These are phyloP conservation scores for Hydropotes inermis DNA, from an alignment of 2,113 vertebrate genomes.

Conservation along the genomic window DNA sequence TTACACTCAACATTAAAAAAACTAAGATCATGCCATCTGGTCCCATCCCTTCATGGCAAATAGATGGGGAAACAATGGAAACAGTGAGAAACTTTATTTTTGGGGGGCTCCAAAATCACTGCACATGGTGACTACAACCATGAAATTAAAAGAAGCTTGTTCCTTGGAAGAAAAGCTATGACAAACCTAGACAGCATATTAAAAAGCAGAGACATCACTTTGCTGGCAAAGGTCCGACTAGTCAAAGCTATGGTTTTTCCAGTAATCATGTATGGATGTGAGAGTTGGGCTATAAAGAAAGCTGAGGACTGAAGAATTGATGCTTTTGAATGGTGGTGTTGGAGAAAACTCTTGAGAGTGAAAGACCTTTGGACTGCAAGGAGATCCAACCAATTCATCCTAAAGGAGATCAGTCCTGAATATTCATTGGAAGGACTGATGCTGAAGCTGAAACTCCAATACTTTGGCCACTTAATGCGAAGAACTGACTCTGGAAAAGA, in stretches of 20 bases:
- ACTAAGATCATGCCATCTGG: not conserved
- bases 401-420: not conserved
- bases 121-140: not conserved
- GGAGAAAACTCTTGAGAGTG: not conserved
- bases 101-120: not conserved
- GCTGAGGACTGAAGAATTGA: rapidly evolving
- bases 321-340: not conserved
- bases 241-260: not conserved
- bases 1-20: not conserved
- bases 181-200: not conserved
- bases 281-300: not conserved
- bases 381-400: not conserved
- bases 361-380: not conserved
- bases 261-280: not conserved
- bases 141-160: not conserved
- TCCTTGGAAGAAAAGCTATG: not conserved
- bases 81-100: not conserved
- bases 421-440: not conserved
- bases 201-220: not conserved
- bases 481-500: not conserved
- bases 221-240: not conserved
- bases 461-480: not conserved
- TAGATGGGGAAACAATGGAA: not conserved
- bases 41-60: not conserved
- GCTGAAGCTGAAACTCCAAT: not conserved